A percentile compares a stretch with the other conserved stretches of the same genome.
phyloP scores from a whole-genome alignment of 2,113 vertebrate genomes.

The Peromyscus polionotus region DNA sequence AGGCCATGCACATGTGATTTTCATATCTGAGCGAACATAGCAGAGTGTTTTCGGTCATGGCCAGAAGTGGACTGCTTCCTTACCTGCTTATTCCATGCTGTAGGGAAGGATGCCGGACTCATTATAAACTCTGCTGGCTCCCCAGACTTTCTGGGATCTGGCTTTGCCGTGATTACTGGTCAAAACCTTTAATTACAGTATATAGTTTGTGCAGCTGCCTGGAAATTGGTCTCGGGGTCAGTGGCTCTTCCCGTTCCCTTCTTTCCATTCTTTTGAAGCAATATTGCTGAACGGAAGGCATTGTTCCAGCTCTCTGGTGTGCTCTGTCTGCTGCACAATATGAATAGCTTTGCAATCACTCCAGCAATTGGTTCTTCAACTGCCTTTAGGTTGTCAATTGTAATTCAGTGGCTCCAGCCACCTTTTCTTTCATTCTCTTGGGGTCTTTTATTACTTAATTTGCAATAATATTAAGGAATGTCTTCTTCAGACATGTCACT shows the following conservation, averaged over 20 bases:
- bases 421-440: conserved; percentile 72
- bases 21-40: background rate
- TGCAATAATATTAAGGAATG: conserved; percentile 74
- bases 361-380: conserved; percentile 67
- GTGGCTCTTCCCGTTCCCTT: conserved; percentile 65
- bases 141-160: conserved; percentile 69
- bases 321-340: conserved; percentile 41
- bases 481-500: conserved; percentile 70
- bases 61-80: conserved; percentile 44
- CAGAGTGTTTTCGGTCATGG: conserved; percentile 48
- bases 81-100: conserved; percentile 67
- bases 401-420: conserved; percentile 66
- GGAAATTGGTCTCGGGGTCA: conserved; percentile 66
- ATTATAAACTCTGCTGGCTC: conserved; percentile 33
- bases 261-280: conserved; percentile 74
- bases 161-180: conserved; percentile 50
- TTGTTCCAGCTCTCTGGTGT: conserved; percentile 70
- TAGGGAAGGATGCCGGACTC: conserved; percentile 44
- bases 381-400: conserved; percentile 68
- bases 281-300: conserved; percentile 80
- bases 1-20: conserved; percentile 8
- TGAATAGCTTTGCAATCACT: conserved; percentile 55
- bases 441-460: conserved; percentile 70
- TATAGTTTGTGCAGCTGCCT: conserved; percentile 76
- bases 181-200: conserved; percentile 79